Base-by-base conservation (phyloP, 2,113 vertebrate genomes). In the Dissostichus mawsoni region DNA sequence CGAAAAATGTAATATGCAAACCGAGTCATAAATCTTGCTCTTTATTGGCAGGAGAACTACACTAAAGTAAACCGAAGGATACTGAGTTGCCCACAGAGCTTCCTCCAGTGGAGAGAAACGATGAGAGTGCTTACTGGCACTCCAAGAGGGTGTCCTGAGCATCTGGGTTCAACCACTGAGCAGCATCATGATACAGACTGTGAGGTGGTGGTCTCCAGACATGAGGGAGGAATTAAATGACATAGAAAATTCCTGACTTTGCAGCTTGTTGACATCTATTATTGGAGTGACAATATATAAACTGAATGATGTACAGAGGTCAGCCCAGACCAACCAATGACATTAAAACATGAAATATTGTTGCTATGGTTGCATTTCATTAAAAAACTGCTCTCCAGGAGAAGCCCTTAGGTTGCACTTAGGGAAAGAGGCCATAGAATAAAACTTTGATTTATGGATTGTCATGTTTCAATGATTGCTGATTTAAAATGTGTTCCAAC, bases 291-390 rank as follows among this genome's bases (percentile, higher is more conserved):
- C 23, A 20, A 51, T 16, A 41, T 62, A 50, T 12, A 53, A 25
- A 8, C 8, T 63, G 45, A 73, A n/a, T 57, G 20, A 67, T 62
- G 20, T 13, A 17, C 36, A 25, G 23, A 36, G 18, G 41, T 69
- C 33, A n/a, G 51, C 13, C 11, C 10, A 18, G 50, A 57, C 23
- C 0, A 77, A 53, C 25, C 62, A 56, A 68, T 53, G 51, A 68
- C 70, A 65, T 51, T 78, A 44, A 18, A 41, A 75, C 4, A 48
- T 88, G 73, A 87, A 71, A 78, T 87, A 81, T n/a, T 59, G 65
- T 61, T 51, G 36, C 23, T 70, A 16, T n/a, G 45, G 59, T 11
- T 69, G 52, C 51, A 86, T 80, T 83, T 77, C 57, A 89, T 87
- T 80, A 75, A 79, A 70, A 23, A 12, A 13, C 29, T 66, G 25